These are phyloP conservation scores for Malacoraja senta DNA, from an alignment of 2,797 vertebrate species.

Conservation along the genomic window DNA sequence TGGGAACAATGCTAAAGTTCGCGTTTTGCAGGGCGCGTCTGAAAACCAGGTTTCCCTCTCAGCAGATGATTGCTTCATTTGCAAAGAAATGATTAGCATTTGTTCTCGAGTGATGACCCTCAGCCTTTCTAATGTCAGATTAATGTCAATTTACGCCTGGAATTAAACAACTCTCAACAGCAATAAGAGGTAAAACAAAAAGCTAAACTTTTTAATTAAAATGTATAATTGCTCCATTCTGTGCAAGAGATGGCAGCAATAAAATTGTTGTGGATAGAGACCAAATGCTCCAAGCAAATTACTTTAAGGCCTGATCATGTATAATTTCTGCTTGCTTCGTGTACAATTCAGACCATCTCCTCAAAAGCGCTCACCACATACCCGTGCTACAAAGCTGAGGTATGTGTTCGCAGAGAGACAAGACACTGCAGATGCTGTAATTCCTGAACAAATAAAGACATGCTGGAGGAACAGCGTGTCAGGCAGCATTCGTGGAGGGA, in stretches of 20 bases:
- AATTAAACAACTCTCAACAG: not conserved
- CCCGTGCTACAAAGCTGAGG: not conserved
- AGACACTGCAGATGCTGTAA: too few relatives aligned
- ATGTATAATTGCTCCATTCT: not conserved
- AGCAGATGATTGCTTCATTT: constrained; percentile 22
- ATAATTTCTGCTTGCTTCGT: not conserved
- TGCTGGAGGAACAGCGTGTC: too few relatives aligned
- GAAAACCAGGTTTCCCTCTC: constrained; percentile 3
- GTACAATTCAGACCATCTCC: not conserved
- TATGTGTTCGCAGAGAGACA: too few relatives aligned
- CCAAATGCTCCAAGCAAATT: not conserved
- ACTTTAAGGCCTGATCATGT: not conserved
- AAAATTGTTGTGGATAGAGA: not conserved
- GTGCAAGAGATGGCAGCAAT: not conserved
- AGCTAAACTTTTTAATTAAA: not conserved
- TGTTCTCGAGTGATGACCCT: constrained; percentile 20
- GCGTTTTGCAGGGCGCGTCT: constrained; percentile 2
- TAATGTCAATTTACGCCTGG: not conserved
- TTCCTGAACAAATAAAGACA: too few relatives aligned
- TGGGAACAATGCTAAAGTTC: constrained; percentile 25
- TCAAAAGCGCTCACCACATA: not conserved
- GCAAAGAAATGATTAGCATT: constrained; percentile 25
- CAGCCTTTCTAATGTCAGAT: not conserved
- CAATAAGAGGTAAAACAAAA: too few relatives aligned
- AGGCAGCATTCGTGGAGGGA: too few relatives aligned